These are phyloP conservation scores for Callithrix jacchus DNA, from an alignment of 2,113 vertebrate genomes.

Conservation along the genomic window DNA sequence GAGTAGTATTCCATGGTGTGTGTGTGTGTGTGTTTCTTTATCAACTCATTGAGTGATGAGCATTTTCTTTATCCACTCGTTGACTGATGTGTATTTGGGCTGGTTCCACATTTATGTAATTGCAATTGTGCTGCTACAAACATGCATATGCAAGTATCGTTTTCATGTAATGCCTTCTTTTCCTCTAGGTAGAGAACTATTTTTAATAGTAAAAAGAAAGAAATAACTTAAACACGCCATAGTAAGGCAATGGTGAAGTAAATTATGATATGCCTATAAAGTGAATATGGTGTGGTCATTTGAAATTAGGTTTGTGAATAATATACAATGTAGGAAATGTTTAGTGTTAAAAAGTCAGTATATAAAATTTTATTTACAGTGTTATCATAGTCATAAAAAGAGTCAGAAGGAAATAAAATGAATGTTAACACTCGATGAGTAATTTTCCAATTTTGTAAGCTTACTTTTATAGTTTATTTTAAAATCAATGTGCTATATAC, in stretches of 20 bases:
- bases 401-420: not conserved
- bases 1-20: too few species aligned
- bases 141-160: too few species aligned
- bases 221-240: not conserved
- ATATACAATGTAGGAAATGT: not conserved
- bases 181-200: not conserved
- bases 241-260: not conserved
- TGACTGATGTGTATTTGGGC: too few species aligned
- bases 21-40: too few species aligned
- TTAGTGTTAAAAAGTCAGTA: not conserved
- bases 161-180: too few species aligned
- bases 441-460: not conserved
- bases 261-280: not conserved
- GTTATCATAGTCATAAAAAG: not conserved
- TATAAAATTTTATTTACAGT: not conserved
- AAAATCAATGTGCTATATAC: not conserved
- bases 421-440: not conserved
- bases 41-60: too few species aligned
- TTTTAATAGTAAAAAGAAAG: constrained; percentile 15
- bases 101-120: too few species aligned
- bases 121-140: too few species aligned
- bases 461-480: not conserved
- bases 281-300: not conserved
- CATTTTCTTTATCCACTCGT: too few species aligned
- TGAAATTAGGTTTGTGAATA: constrained; percentile 17